Evolutionary conservation across 2,113 vertebrate species (phyloP).

Genomic region (Gorilla gorilla): DNA sequence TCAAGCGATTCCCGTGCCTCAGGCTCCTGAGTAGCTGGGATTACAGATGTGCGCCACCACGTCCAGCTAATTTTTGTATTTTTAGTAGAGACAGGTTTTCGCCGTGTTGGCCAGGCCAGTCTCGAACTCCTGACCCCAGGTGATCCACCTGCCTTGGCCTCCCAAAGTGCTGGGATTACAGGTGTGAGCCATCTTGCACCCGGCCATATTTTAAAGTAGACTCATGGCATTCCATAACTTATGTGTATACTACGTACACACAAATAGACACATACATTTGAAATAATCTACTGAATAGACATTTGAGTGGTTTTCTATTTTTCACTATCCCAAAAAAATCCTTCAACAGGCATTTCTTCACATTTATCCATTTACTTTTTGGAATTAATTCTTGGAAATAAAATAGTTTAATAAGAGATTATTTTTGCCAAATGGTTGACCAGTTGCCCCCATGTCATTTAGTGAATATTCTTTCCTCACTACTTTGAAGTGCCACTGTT

Average conservation of each 20-base stretch:
- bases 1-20: too few relatives aligned
- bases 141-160: too few relatives aligned
- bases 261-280: not conserved
- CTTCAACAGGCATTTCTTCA: not conserved
- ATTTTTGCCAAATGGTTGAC: conserved; percentile 19
- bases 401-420: not conserved
- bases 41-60: too few relatives aligned
- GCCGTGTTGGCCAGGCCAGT: too few relatives aligned
- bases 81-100: too few relatives aligned
- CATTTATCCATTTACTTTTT: conserved; percentile 4
- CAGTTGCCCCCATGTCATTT: not conserved
- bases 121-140: too few relatives aligned
- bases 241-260: not conserved
- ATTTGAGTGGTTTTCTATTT: not conserved
- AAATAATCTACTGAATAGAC: not conserved
- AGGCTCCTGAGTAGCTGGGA: too few relatives aligned
- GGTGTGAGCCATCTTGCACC: too few relatives aligned
- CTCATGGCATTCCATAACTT: not conserved
- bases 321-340: not conserved
- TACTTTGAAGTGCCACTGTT: not conserved
- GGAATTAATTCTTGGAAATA: conserved; percentile 33
- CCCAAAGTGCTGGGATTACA: too few relatives aligned
- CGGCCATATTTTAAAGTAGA: not conserved
- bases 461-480: not conserved
- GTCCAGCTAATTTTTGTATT: too few relatives aligned